Conservation (phyloP, 1,140 invertebrate genomes). For the Drosophila setifemur region DNA sequence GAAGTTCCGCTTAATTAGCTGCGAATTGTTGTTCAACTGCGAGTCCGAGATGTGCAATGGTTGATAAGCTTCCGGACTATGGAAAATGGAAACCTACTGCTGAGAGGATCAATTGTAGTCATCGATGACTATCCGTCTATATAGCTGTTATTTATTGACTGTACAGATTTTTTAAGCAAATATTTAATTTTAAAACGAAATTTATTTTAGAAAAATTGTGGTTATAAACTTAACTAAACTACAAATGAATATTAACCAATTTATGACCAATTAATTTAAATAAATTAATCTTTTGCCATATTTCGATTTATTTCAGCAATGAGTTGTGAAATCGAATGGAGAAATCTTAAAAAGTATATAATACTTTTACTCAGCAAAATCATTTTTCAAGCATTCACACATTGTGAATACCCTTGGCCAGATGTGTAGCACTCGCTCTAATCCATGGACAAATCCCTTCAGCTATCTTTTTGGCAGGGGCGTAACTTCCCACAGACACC, state of each 20-base stretch:
- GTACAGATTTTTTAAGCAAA: too few relatives aligned
- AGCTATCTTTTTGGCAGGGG: constrained; percentile 20
- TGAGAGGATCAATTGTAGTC: constrained; percentile 6
- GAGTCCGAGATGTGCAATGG: constrained; percentile 30
- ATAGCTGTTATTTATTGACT: not conserved
- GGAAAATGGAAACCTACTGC: constrained; percentile 31
- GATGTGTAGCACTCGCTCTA: constrained; percentile 19
- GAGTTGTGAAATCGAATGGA: too few relatives aligned
- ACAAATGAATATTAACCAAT: too few relatives aligned
- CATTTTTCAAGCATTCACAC: not conserved
- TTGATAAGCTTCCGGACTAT: constrained; percentile 48
- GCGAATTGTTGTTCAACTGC: constrained; percentile 69
- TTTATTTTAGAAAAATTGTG: too few relatives aligned
- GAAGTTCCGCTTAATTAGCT: constrained; percentile 70
- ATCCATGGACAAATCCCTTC: constrained; percentile 48
- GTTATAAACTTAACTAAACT: too few relatives aligned
- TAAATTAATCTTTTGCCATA: too few relatives aligned
- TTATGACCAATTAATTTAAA: too few relatives aligned
- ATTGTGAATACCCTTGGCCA: constrained; percentile 7
- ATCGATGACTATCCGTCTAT: constrained; percentile 30
- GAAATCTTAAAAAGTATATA: too few relatives aligned
- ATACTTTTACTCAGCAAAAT: too few relatives aligned
- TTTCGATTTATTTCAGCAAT: too few relatives aligned
- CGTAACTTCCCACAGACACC: constrained; percentile 51
- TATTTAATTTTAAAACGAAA: too few relatives aligned